These are phyloP conservation scores for Alauda arvensis DNA, from an alignment of 2,797 vertebrate species.

Conservation along the genomic window DNA sequence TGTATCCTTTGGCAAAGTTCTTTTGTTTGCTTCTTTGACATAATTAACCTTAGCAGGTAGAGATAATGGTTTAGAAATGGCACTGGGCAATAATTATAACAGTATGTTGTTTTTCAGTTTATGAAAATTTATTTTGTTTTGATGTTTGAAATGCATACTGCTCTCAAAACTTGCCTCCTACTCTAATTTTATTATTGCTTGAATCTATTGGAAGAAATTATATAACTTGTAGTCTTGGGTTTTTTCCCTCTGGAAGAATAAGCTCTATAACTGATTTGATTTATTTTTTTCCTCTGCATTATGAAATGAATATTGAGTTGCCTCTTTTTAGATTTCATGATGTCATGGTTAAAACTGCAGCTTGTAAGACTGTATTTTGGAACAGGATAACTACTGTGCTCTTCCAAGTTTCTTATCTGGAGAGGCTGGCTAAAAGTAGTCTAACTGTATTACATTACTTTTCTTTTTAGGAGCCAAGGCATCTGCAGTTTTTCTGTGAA, in stretches of 20 bases:
- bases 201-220: background rate
- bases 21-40: background rate
- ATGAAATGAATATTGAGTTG: background rate
- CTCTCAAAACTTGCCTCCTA: background rate
- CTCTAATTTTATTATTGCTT: background rate
- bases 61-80: background rate
- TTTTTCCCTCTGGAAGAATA: background rate
- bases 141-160: background rate
- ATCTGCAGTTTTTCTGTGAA: slow-evolving; percentile 95
- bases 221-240: background rate
- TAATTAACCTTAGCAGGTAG: background rate
- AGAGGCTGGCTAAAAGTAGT: slow-evolving; percentile 14
- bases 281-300: background rate
- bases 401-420: slow-evolving; percentile 2
- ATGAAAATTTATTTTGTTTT: background rate
- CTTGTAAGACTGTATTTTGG: slow-evolving; percentile 5
- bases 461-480: slow-evolving; percentile 88
- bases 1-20: background rate
- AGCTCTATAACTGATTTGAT: background rate
- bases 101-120: background rate
- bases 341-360: background rate
- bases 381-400: background rate
- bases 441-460: slow-evolving; percentile 48
- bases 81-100: background rate
- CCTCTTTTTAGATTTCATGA: slow-evolving; percentile 4